Percentiles rank a stretch among this genome's conserved stretches.
Conservation (phyloP, 2,888 invertebrate genomes). For the Bombylius discolor region DNA sequence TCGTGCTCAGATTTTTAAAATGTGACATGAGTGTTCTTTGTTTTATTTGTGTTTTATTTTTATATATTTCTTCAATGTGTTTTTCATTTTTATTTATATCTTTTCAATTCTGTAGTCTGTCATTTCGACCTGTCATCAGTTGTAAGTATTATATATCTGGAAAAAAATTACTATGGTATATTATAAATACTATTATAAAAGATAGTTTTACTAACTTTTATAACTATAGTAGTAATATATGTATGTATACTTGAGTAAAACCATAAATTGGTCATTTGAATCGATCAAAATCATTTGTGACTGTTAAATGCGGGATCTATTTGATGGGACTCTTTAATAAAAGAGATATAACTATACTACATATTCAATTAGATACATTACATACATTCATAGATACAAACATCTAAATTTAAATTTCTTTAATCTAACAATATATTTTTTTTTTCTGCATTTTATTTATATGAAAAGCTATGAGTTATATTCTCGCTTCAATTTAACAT, state of each 20-base stretch:
- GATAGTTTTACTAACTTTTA: not conserved
- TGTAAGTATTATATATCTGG: too few species aligned
- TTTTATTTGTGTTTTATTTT: not conserved
- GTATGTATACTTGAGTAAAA: not conserved
- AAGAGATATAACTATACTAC: too few species aligned
- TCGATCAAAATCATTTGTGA: conserved; percentile 1
- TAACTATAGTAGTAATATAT: too few species aligned
- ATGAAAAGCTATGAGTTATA: not conserved
- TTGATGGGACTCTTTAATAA: too few species aligned
- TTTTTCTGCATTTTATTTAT: not conserved
- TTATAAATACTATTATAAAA: too few species aligned
- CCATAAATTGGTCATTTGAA: not conserved
- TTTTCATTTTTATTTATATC: not conserved
- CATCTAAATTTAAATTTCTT: too few species aligned
- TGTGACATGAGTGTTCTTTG: not conserved
- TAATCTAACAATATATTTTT: too few species aligned
- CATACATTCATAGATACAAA: too few species aligned
- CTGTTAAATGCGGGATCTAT: too few species aligned
- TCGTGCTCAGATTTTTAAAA: conserved; percentile 9
- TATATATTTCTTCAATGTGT: not conserved
- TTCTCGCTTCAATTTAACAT: not conserved
- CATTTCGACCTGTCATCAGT: not conserved
- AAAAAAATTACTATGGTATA: too few species aligned
- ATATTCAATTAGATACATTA: too few species aligned
- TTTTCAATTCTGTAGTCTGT: not conserved